Evolutionary conservation across 2,888 invertebrate species (phyloP), one percentile per base, ranked within the genome.

Genomic region (Galeruca laticollis): DNA sequence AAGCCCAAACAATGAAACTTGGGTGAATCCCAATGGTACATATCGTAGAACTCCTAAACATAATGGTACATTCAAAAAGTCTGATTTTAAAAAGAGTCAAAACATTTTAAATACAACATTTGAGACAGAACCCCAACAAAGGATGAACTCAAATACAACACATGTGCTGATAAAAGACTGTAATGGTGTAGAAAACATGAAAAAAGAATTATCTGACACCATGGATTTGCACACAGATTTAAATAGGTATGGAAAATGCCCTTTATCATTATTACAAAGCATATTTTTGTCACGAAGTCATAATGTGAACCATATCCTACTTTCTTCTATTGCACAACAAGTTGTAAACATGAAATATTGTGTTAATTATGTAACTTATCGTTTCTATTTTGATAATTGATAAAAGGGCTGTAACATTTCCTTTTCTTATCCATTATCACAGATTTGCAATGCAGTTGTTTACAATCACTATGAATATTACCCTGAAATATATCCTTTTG

Each of bases 41-140:
- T 77, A 75, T 68, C 71, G 71, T 21, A 64, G 74, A 57, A 69
- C 76, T n/a, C 75, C 78, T 31, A 75, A 79, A 63, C 60, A 72
- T 20, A 74, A 73, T 64, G 68, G 64, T 37, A 80, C 79, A 21
- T 80, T 79, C 43, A 74, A 76, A 61, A 79, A 77, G 63, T 72
- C 77, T 52, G 78, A 79, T 56, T 43, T 74, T 33, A 74, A 69
- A 54, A 75, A 73, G 52, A 66, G 67, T 51, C 69, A 70, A 40
- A 51, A 72, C 31, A 67, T 73, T 40, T 18, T 78, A 21, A 76
- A 78, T 62, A 59, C 74, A 21, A 78, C 78, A 35, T 77, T 76
- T 71, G 74, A 74, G 52, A 71, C 69, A 57, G 40, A 59, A 31
- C 57, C 69, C 62, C 59, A 73, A 33, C 69, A 75, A 56, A 59